phyloP scores from a whole-genome alignment of 2,797 vertebrate species.

The Xiphophorus birchmanni region DNA sequence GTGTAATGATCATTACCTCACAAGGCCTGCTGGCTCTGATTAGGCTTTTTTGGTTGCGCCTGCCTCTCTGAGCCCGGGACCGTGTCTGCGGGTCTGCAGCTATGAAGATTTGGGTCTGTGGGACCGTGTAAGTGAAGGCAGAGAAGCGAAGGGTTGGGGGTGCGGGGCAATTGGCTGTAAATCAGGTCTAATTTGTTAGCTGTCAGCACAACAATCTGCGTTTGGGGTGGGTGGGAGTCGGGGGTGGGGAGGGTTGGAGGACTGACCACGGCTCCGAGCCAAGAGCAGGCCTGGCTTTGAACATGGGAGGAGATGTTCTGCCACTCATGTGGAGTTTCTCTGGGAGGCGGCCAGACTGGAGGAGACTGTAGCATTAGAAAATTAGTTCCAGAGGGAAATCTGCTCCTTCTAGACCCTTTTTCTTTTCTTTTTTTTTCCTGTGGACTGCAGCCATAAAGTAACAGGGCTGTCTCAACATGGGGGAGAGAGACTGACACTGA shows the following conservation, averaged over 20 bases:
- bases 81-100: slow-evolving; percentile 76
- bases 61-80: slow-evolving; percentile 62
- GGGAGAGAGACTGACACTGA: slow-evolving; percentile 49
- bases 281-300: slow-evolving; percentile 71
- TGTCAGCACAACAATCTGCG: slow-evolving; percentile 84
- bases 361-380: slow-evolving; percentile 79
- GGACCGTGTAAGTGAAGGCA: slow-evolving; percentile 71
- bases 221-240: slow-evolving; percentile 67
- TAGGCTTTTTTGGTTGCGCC: slow-evolving; percentile 60
- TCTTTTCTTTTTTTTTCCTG: slow-evolving; percentile 18
- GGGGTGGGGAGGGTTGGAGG: slow-evolving; percentile 64
- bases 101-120: slow-evolving; percentile 79
- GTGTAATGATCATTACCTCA: slow-evolving; percentile 45
- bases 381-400: slow-evolving; percentile 85
- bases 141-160: slow-evolving; percentile 33
- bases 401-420: slow-evolving; percentile 60
- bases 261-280: slow-evolving; percentile 72
- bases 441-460: slow-evolving; percentile 68
- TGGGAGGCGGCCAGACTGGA: slow-evolving; percentile 71
- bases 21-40: slow-evolving; percentile 63
- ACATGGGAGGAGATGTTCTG: slow-evolving; percentile 74
- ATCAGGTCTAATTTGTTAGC: slow-evolving; percentile 85
- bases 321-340: slow-evolving; percentile 76
- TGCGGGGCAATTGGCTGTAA: slow-evolving; percentile 80
- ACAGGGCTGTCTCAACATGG: slow-evolving; percentile 56